Evolutionary conservation across 2,113 vertebrate species (phyloP), one percentile per base, ranked within the genome.

Genomic region (Sander vitreus): DNA sequence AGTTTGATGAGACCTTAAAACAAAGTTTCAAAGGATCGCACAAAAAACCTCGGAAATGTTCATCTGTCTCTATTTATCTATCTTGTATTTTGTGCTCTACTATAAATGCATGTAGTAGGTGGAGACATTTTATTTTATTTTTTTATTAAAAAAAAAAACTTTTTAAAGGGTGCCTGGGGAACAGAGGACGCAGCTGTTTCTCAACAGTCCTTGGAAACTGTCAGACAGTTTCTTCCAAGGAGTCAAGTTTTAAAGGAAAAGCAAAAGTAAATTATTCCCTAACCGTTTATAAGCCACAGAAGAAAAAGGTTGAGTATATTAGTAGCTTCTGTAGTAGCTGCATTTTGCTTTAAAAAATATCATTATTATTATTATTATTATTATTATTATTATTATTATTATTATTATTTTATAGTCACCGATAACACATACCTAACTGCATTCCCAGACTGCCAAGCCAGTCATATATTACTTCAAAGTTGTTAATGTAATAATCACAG

Each of bases 211-310:
- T 50, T 62, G 15, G 43, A 58, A 75, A 62, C 19, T 14, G 5
- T 30, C 5, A 67, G 30, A 13, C 4, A 13, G 72, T 79, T 67
- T 27, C 9, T 39, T 57, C 43, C 14, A 51, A 59, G 45, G 23
- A 53, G 33, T 50, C 5, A 74, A 57, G n/a, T 78, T 83, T 43
- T 45, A 30, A 63, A 63, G 12, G 50, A 39, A 39, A 73, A 50
- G 3, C 14, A 21, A 62, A 68, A 71, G 72, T 80, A 13, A 65
- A 5, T 68, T 39, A 25, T 47, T 64, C 11, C 27, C 33, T 51
- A n/a, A 74, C n/a, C 57, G 13, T 48, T 39, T 57, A 5, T 8
- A n/a, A 30, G 15, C 47, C 11, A 1, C 6, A 27, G 16, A 39
- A 27, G 15, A 33, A 43, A 67, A 15, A n/a, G 9, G 13, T 33